Percentiles rank a stretch among this genome's conserved stretches.
phyloP scores from a whole-genome alignment of 1,140 invertebrate genomes.

The Megathymus violae region DNA sequence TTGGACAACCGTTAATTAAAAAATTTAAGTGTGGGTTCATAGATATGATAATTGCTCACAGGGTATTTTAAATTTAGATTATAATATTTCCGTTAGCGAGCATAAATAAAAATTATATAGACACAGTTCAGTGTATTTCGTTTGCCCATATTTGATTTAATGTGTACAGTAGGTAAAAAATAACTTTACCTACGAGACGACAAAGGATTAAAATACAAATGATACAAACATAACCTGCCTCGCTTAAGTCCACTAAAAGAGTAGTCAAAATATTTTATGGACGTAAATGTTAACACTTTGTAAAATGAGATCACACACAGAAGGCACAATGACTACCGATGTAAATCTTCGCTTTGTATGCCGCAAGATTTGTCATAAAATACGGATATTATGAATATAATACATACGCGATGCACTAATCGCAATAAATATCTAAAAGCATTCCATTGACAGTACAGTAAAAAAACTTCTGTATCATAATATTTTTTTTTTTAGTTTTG shows the following conservation, averaged over 20 bases:
- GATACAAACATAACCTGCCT: constrained; percentile 46
- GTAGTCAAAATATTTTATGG: constrained; percentile 82
- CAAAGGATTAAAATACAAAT: constrained; percentile 40
- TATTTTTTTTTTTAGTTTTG: constrained; percentile 67
- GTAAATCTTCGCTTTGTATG: constrained; percentile 70
- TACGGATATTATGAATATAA: constrained; percentile 71
- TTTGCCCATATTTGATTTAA: too few species aligned
- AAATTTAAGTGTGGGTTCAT: constrained; percentile 58
- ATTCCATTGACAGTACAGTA: constrained; percentile 43
- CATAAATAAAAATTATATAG: not conserved
- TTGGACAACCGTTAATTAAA: constrained; percentile 76
- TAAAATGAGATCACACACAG: constrained; percentile 72
- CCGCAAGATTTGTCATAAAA: constrained; percentile 68
- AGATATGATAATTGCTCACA: constrained; percentile 57
- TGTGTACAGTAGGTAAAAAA: not conserved
- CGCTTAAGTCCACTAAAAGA: constrained; percentile 65
- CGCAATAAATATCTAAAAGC: constrained; percentile 65
- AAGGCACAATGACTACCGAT: constrained; percentile 69
- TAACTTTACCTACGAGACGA: not conserved
- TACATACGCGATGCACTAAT: constrained; percentile 56
- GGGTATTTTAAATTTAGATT: constrained; percentile 33
- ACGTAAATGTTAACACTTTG: constrained; percentile 79
- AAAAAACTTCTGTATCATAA: constrained; percentile 56
- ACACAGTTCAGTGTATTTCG: too few species aligned
- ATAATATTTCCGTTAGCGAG: constrained; percentile 7